Evolutionary conservation across 2,797 vertebrate species (phyloP).

Genomic region (Hoplostethus mediterraneus): DNA sequence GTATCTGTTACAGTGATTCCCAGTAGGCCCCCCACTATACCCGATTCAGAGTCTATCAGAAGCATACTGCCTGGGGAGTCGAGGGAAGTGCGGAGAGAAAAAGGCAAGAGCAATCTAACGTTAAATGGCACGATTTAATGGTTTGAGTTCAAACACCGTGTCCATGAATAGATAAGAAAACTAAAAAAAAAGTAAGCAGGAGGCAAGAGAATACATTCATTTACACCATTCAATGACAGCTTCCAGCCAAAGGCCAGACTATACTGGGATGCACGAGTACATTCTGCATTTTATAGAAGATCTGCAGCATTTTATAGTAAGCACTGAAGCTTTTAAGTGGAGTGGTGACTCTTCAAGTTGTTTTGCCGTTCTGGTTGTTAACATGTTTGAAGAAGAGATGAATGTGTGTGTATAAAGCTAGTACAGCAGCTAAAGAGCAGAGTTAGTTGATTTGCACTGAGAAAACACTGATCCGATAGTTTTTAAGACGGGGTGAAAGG

Average conservation of each 20-base stretch:
- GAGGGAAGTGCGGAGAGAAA: conserved; percentile 24
- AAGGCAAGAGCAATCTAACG: conserved; percentile 23
- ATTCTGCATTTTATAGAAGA: background rate
- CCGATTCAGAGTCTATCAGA: conserved; percentile 46
- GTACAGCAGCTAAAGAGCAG: conserved; percentile 1
- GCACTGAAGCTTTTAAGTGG: too few species aligned
- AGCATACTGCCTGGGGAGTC: conserved; percentile 25
- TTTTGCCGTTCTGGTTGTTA: background rate
- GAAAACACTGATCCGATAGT: background rate
- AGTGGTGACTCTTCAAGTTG: background rate
- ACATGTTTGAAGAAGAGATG: background rate
- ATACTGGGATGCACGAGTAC: background rate
- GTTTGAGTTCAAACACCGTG: conserved; percentile 24
- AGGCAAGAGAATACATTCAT: conserved; percentile 8
- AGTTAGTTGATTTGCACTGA: background rate
- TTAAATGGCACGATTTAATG: conserved; percentile 32
- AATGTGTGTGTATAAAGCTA: conserved; percentile 12
- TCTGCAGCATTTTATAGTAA: background rate
- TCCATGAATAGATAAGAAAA: conserved; percentile 16
- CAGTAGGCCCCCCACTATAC: conserved; percentile 46
- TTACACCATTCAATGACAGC: background rate
- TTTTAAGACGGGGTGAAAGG: conserved; percentile 39
- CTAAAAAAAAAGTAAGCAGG: background rate
- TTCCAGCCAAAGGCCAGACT: background rate
- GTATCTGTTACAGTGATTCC: conserved; percentile 61